Conservation (phyloP, 2,888 invertebrate species). For the Apotomis betuletana region DNA sequence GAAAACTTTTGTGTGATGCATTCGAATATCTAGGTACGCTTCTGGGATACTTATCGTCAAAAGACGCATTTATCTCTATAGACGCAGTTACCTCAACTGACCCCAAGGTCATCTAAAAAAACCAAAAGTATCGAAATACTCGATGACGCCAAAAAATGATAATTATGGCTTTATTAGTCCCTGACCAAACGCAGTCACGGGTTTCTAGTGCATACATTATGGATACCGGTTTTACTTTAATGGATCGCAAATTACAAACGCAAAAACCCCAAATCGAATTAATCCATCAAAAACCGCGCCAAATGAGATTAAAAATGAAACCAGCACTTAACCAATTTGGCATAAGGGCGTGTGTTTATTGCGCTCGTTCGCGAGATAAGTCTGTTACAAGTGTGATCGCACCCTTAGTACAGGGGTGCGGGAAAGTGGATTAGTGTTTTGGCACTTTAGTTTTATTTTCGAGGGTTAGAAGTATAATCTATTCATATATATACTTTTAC, state of each 20-base stretch:
- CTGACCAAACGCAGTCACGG: too few species aligned
- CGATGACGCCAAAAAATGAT: too few species aligned
- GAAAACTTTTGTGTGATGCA: too few species aligned
- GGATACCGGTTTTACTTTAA: background rate
- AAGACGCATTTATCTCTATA: too few species aligned
- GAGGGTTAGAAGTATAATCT: background rate
- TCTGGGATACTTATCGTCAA: too few species aligned
- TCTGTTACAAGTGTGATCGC: constrained; percentile 72
- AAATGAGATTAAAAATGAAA: constrained; percentile 56
- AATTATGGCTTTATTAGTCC: too few species aligned
- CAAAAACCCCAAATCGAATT: constrained; percentile 25
- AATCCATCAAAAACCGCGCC: constrained; percentile 46
- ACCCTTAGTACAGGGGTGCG: constrained; percentile 62
- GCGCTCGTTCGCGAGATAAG: constrained; percentile 70
- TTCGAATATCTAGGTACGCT: too few species aligned
- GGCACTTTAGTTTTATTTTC: background rate
- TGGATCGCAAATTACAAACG: background rate
- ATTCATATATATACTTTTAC: background rate
- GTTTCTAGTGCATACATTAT: too few species aligned
- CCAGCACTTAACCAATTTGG: constrained; percentile 69
- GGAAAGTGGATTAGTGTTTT: constrained; percentile 46
- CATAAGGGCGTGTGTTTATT: constrained; percentile 58
- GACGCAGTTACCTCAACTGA: too few species aligned
- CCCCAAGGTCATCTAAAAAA: too few species aligned
- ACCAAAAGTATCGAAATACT: too few species aligned